Evolutionary conservation across 2,797 vertebrate genomes (phyloP).

Genomic region (Phalloptychus januarius): DNA sequence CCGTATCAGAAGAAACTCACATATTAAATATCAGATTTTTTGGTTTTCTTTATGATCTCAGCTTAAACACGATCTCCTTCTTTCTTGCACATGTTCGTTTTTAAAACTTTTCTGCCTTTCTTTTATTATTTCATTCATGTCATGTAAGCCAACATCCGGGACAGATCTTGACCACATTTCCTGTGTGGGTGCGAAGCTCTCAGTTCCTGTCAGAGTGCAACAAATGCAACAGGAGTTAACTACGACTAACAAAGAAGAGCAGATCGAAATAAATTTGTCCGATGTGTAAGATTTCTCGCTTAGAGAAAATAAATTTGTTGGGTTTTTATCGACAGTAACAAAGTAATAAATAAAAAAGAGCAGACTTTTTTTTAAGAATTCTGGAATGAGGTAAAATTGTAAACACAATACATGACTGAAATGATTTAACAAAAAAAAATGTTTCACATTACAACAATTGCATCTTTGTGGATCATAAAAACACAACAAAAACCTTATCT

Average conservation of each 20-base stretch:
- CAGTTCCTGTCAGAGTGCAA: constrained; percentile 74
- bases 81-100: not conserved
- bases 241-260: not conserved
- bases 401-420: not conserved
- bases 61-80: not conserved
- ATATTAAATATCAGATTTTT: constrained; percentile 1
- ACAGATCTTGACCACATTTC: constrained; percentile 76
- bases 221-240: constrained; percentile 9
- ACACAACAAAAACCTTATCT: not conserved
- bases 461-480: constrained; percentile 33
- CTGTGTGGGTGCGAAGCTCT: constrained; percentile 77
- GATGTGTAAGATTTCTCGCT: not conserved
- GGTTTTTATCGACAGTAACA: not conserved
- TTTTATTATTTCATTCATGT: constrained; percentile 52
- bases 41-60: not conserved
- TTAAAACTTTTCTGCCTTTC: constrained; percentile 28
- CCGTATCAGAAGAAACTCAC: not conserved
- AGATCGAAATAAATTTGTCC: constrained; percentile 3
- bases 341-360: not conserved
- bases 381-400: not conserved
- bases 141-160: constrained; percentile 72
- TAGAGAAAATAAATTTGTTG: not conserved
- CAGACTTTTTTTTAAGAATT: not conserved
- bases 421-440: not conserved
- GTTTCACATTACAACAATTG: constrained; percentile 41